Percentiles rank a stretch among this genome's conserved stretches.
Evolutionary conservation across 2,888 invertebrate genomes (phyloP).

Genomic region (Drosophila putrida): DNA sequence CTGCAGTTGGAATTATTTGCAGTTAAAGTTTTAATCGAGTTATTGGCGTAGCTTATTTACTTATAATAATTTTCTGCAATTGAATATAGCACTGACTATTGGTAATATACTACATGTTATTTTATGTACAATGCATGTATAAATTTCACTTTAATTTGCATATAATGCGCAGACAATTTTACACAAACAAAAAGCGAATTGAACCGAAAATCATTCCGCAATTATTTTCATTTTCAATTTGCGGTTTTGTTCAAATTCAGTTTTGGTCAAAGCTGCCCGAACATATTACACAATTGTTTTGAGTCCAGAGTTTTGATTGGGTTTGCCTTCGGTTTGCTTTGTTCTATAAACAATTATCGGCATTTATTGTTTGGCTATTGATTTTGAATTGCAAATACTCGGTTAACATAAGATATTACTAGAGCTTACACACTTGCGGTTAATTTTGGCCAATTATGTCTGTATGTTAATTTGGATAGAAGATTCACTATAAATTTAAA

Average conservation of each 20-base stretch:
- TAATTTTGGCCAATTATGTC: conserved; percentile 44
- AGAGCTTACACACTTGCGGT: conserved; percentile 42
- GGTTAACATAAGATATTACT: conserved; percentile 45
- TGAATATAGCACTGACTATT: not conserved
- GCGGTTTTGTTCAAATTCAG: conserved; percentile 58
- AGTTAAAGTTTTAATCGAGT: conserved; percentile 32
- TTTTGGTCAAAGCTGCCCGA: conserved; percentile 40
- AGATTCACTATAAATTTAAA: too few species aligned
- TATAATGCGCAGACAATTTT: conserved; percentile 17
- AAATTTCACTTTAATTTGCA: not conserved
- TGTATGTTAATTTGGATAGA: conserved; percentile 18
- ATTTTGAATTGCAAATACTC: conserved; percentile 26
- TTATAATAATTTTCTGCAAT: not conserved
- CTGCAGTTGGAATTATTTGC: conserved; percentile 18
- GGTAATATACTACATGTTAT: not conserved
- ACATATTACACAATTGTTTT: conserved; percentile 43
- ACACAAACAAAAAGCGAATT: conserved; percentile 11
- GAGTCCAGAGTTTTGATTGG: conserved; percentile 19
- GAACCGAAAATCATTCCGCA: conserved; percentile 27
- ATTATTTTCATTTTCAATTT: conserved; percentile 59
- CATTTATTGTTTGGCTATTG: conserved; percentile 45
- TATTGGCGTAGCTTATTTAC: conserved; percentile 27
- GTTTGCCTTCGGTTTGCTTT: conserved; percentile 31
- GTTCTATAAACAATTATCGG: conserved; percentile 57
- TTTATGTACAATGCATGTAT: not conserved